Evolutionary conservation across 2,113 vertebrate species (phyloP), one percentile per base, ranked within the genome.

Genomic region (Lutjanus erythropterus): DNA sequence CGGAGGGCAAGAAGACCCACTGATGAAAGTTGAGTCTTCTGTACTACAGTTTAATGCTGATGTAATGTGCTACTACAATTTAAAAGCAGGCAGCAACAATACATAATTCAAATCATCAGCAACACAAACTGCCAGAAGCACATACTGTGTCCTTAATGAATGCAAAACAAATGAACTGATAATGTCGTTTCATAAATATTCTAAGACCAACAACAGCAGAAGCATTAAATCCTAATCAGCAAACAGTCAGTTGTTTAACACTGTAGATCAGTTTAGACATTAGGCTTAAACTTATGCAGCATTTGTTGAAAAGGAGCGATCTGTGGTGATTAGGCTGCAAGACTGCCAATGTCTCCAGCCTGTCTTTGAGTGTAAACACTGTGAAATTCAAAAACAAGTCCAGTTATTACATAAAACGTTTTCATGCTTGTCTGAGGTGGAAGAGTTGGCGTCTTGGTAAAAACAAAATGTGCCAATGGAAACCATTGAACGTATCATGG

Each of bases 111-210:
- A 27, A 68, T 66, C 21, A 37, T 21, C 62, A 27, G 15, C 21
- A 29, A 35, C 53, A 74, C 71, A 61, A 67, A 74, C 27, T 18
- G 56, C 53, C 44, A 31, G 15, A 18, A 42, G 33, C 78, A 46
- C 44, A 60, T 49, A 33, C 1, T 33, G 47, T 27, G 19, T 29
- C 37, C 37, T 60, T 68, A 69, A 74, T 81, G 62, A 66, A 60
- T 69, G n/a, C 46, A 46, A n/a, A 60, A 68, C 46, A 61, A 68
- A 62, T 46, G 14, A 62, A 55, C 29, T 7, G 46, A 75, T 29
- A 35, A 50, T 73, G 49, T 14, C 21, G 33, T 33, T 75, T 62
- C 55, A 75, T 55, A 47, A 62, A 75, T 69, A 69, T 75, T 62
- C 14, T 3, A 53, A 15, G 1, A 53, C 15, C 29, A 46, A n/a